phyloP scores from a whole-genome alignment of 2,888 invertebrate species.

The Aporophyla nigra region DNA sequence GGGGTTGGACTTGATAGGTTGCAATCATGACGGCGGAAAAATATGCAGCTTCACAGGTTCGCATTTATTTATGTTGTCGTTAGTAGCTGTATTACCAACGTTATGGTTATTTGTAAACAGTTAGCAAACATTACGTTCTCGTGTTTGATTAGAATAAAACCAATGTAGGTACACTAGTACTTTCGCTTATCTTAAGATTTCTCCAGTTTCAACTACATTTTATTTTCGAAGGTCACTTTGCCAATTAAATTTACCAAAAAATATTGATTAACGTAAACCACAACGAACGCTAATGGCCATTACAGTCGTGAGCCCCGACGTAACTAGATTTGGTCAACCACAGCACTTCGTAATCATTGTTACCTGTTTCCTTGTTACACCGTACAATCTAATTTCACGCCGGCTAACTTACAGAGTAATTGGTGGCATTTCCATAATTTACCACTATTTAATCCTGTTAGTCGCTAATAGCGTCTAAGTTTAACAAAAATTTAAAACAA shows the following conservation, averaged over 20 bases:
- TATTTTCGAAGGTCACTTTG: neutral
- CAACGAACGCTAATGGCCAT: constrained; percentile 40
- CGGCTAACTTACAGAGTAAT: constrained; percentile 67
- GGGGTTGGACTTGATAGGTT: constrained; percentile 64
- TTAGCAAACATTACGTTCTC: constrained; percentile 9
- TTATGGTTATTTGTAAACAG: constrained; percentile 48
- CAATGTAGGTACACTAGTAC: constrained; percentile 6
- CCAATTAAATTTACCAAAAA: constrained; percentile 27
- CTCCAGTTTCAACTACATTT: constrained; percentile 2
- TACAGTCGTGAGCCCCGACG: constrained; percentile 42
- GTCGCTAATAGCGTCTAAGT: constrained; percentile 18
- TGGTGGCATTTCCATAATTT: constrained; percentile 58
- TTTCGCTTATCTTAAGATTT: constrained; percentile 12
- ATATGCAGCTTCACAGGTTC: constrained; percentile 31
- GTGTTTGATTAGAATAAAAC: constrained; percentile 27
- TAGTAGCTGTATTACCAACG: constrained; percentile 1
- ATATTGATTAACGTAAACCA: constrained; percentile 44
- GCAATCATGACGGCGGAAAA: constrained; percentile 41
- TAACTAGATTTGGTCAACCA: constrained; percentile 69
- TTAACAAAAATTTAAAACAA: constrained; percentile 35
- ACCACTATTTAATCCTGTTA: constrained; percentile 18
- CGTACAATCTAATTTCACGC: constrained; percentile 73
- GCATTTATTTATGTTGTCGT: constrained; percentile 26
- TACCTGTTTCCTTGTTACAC: constrained; percentile 70
- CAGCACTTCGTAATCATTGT: constrained; percentile 72